Evolutionary conservation across 2,113 vertebrate species (phyloP), one percentile per base, ranked within the genome.

Genomic region (Misgurnus anguillicaudatus): DNA sequence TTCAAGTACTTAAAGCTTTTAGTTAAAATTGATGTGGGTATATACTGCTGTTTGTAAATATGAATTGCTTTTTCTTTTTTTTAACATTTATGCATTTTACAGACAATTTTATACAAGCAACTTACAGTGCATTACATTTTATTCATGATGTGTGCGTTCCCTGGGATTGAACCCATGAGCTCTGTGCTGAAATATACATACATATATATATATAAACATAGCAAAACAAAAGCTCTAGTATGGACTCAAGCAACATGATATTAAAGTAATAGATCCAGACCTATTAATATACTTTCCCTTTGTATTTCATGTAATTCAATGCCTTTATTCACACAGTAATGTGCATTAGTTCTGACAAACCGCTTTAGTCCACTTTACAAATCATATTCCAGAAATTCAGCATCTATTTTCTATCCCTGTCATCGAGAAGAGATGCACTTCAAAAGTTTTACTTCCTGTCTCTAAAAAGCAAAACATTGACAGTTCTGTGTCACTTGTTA

Each of bases 381-480:
- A 36, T 14, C 41, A 47, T 48, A 48, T 62, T 1, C 19, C 11
- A 47, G 19, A 62, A 48, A 72, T 72, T 57, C 51, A 72, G 24
- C 47, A 24, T 51, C 17, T 55, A 36, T 76, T 53, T n/a, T 60
- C 64, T 17, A 31, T 68, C 36, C 41, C 74, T n/a, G 48, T 66
- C 53, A 17, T 17, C 31, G 10, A 55, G 7, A 70, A 31, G 36
- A 21, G 3, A 5, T 57, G n/a, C 21, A 4, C 70, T 72, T 72
- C 70, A 72, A 72, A 72, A 51, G 10, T 14, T 21, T 6, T 16
- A 16, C 14, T 62, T 36, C 38, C 69, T 41, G 51, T 6, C 6
- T 72, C 17, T 11, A 58, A 47, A 62, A 62, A 62, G 41, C 16
- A 21, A 45, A 61, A 57, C 9, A 3, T n/a, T 62, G 36, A 42